Evolutionary conservation across 2,113 vertebrate species (phyloP).

Genomic region (Lophochroa leadbeateri): DNA sequence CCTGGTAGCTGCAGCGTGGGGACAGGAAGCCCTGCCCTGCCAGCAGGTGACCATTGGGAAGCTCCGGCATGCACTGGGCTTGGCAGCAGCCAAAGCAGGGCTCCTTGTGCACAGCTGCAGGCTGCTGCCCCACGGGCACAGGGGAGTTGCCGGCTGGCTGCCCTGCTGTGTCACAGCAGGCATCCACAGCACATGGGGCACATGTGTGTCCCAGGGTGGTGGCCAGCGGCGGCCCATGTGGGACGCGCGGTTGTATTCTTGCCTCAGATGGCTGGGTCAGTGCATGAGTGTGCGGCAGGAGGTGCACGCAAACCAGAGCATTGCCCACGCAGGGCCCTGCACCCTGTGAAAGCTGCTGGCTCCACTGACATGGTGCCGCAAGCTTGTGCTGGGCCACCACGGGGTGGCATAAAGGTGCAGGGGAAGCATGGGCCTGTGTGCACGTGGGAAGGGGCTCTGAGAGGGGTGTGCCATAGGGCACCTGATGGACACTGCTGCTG

Average conservation of each 20-base stretch:
- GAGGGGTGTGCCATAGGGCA: background rate
- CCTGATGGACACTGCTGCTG: background rate
- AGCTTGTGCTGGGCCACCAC: background rate
- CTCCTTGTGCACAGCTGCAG: background rate
- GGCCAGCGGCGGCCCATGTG: background rate
- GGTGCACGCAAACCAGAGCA: background rate
- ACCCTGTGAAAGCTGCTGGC: background rate
- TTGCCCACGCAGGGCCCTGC: background rate
- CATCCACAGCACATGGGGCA: rapidly evolving
- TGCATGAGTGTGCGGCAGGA: background rate
- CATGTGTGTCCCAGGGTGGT: rapidly evolving
- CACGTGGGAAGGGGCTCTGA: background rate
- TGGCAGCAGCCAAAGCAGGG: background rate
- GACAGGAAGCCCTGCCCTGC: background rate
- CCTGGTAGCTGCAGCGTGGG: background rate
- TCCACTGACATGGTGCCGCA: background rate
- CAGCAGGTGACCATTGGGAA: rapidly evolving
- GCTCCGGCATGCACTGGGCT: rapidly evolving
- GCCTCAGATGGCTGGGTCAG: background rate
- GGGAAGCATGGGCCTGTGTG: rapidly evolving
- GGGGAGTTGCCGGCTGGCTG: background rate
- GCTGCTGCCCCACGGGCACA: background rate
- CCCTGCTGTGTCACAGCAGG: background rate
- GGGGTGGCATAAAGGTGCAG: rapidly evolving
- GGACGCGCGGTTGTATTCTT: background rate